These are phyloP conservation scores for Peromyscus californicus DNA, from an alignment of 2,113 vertebrate genomes.

Conservation along the genomic window DNA sequence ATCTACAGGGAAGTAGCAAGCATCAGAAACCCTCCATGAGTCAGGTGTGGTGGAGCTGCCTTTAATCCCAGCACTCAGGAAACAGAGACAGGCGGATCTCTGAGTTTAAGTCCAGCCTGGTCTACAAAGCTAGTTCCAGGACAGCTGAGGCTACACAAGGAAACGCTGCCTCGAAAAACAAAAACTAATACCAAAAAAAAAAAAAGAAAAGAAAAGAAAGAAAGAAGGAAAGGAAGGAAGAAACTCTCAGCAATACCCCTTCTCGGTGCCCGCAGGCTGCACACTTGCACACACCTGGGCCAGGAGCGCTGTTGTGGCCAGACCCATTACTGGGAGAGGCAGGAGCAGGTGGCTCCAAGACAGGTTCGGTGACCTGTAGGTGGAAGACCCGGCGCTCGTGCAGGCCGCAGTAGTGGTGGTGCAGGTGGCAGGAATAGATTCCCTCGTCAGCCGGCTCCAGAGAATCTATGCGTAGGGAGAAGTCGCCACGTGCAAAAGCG, in stretches of 20 bases:
- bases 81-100: not conserved
- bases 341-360: not conserved
- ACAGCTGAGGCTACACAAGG: not conserved
- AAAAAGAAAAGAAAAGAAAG: fast-evolving
- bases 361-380: slow-evolving; percentile 87
- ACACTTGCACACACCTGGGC: slow-evolving; percentile 58
- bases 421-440: slow-evolving; percentile 96
- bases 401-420: slow-evolving; percentile 98
- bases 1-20: slow-evolving; percentile 82
- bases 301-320: slow-evolving; percentile 77
- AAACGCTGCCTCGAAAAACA: not conserved
- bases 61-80: not conserved
- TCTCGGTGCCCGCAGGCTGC: not conserved
- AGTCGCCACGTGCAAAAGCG: slow-evolving; percentile 94
- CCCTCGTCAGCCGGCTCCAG: slow-evolving; percentile 92
- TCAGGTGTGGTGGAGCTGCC: not conserved
- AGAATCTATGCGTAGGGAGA: slow-evolving; percentile 89
- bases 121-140: not conserved
- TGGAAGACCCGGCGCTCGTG: slow-evolving; percentile 94
- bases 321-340: slow-evolving; percentile 83
- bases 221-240: not conserved
- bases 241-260: not conserved
- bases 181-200: not conserved
- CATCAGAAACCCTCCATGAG: not conserved
- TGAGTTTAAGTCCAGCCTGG: not conserved